Percentiles rank a stretch among this genome's conserved stretches.
phyloP scores from a whole-genome alignment of 1,140 invertebrate genomes.

The Sinella curviseta region DNA sequence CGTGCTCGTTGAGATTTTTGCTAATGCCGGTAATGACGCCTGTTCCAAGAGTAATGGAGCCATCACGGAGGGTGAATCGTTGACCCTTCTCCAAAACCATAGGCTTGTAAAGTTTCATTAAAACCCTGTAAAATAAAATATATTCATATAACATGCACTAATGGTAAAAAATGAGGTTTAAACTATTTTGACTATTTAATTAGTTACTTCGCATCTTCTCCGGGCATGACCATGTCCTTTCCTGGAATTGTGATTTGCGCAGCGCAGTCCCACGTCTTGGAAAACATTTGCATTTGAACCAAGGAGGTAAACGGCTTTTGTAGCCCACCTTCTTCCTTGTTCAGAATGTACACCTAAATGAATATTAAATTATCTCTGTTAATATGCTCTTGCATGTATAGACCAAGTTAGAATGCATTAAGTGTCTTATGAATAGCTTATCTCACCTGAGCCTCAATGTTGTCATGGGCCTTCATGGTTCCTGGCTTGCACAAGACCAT shows the following conservation, averaged over 20 bases:
- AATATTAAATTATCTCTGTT: slow-evolving; percentile 2
- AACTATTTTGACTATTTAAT: slow-evolving; percentile 11
- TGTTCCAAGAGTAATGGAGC: slow-evolving; percentile 77
- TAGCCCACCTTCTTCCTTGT: slow-evolving; percentile 79
- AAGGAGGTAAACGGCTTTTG: slow-evolving; percentile 75
- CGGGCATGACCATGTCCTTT: slow-evolving; percentile 91
- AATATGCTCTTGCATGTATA: no score
- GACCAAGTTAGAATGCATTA: neutral
- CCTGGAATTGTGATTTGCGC: slow-evolving; percentile 69
- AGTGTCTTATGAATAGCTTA: no score
- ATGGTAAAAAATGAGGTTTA: neutral
- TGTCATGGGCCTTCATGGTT: slow-evolving; percentile 72
- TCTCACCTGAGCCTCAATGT: slow-evolving; percentile 62
- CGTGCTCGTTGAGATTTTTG: slow-evolving; percentile 65
- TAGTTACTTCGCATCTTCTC: slow-evolving; percentile 80
- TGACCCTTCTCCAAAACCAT: slow-evolving; percentile 90
- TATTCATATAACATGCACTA: neutral
- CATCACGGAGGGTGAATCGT: slow-evolving; percentile 86
- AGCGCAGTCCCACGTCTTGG: slow-evolving; percentile 87
- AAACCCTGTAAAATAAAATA: neutral
- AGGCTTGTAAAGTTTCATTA: slow-evolving; percentile 68
- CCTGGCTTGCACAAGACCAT: slow-evolving; percentile 91
- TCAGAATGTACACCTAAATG: slow-evolving; percentile 77
- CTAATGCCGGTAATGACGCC: slow-evolving; percentile 84
- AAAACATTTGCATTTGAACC: slow-evolving; percentile 82